Evolutionary conservation across 1,140 invertebrate species (phyloP), one percentile per base, ranked within the genome.

Genomic region (Plodia interpunctella): DNA sequence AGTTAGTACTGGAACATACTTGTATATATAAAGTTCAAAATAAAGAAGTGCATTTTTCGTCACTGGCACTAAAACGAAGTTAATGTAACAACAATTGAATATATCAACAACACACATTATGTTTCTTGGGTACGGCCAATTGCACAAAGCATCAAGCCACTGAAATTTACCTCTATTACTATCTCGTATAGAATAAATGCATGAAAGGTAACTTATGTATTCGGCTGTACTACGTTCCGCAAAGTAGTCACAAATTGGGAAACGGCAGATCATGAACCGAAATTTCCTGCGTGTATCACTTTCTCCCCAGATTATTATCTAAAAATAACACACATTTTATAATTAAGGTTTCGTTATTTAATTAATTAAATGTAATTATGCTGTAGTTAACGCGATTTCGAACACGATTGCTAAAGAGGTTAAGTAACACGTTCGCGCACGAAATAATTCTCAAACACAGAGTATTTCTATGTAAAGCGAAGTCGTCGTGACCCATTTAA

Each of bases 221-320:
- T 25, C n/a, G 21, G 11, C 18, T 13, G 0, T 2, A 1, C 21
- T 55, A 35, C 30, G 65, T 66, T 57, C 35, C 60, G 58, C 57
- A 60, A 20, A 10, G 44, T 38, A 58, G 52, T 57, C 60, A 57
- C 60, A 63, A 63, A 66, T 63, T 66, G 60, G 65, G 60, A 66
- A 60, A 63, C 60, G 13, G 54, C 55, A 51, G 21, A 66, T 62
- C 52, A 60, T 53, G 44, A 49, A 65, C 49, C 55, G 25, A 58
- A 59, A 30, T 59, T 62, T 62, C 58, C 60, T 60, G 54, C 30
- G 57, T 50, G 44, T 59, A 55, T 60, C 58, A 66, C 65, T 66
- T 66, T 66, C 65, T 60, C 58, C 50, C 8, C 44, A 63, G 65
- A 63, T 66, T 55, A 63, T n/a, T 13, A 66, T 66, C 60, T 66